Base-by-base conservation (phyloP, 2,888 invertebrate genomes). In the Escarpia spicata region DNA sequence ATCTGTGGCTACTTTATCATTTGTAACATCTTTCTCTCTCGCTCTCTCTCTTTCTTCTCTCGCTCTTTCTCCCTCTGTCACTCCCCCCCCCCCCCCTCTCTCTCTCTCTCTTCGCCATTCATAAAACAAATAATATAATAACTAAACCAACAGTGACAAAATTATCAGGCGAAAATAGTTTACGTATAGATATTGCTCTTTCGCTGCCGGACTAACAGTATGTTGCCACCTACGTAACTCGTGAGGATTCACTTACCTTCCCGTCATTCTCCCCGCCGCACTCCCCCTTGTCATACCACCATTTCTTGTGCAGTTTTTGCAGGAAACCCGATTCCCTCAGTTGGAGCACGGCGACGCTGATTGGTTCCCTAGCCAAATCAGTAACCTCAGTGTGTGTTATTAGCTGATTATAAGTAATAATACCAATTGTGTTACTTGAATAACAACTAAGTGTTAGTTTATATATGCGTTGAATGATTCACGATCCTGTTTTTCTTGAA, bases 241-340 rank as follows among this genome's bases (percentile, higher is more conserved):
- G 19, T n/a, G 75, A 75, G 6, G n/a, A n/a, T 75, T 15, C 75
- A 58, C 93, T 91, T 93, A 95, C 95, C 94, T 95, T 95, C 9
- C 92, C 91, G 45, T 93, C 91, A 43, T 93, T 93, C 92, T 95
- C 95, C 4, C 94, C 93, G 1, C 95, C 97, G 94, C 97, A 97
- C 94, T 97, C 97, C 92, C 97, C 97, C 93, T 97, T 96, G 96
- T 98, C 98, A 97, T 98, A 98, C 99, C 98, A 99, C 99, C 99
- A 99, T 97, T 98, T 98, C 96, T 98, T 98, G 96, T 98, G 98
- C 94, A 99, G 97, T 96, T 98, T 98, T 93, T 98, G 98, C 94
- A 99, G 97, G 96, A 98, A 98, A 0, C 99, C 99, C 94, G 98
- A 98, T 96, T 99, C 98, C 96, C 98, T 98, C 94, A 99, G 97